These are phyloP conservation scores for Ceratoteleas bidentatus DNA, from an alignment of 1,140 invertebrate species.

Conservation along the genomic window DNA sequence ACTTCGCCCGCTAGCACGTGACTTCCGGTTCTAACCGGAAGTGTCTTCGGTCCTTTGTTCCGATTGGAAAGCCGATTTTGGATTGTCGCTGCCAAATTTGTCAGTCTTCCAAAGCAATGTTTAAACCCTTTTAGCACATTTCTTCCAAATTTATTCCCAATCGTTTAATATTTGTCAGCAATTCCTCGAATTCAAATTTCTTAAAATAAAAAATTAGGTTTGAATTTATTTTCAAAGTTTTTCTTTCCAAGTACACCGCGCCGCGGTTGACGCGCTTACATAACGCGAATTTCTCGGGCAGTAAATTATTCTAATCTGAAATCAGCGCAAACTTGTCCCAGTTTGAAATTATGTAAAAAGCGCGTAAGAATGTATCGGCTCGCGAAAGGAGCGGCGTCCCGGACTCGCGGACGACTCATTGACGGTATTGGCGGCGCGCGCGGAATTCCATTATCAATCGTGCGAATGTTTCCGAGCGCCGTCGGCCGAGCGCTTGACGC, in stretches of 20 bases:
- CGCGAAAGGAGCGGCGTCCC: slow-evolving; percentile 8
- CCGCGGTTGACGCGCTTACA: slow-evolving; percentile 10
- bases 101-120: too few species aligned
- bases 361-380: slow-evolving; percentile 38
- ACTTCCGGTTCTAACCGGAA: slow-evolving; percentile 46
- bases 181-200: too few species aligned
- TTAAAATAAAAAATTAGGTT: too few species aligned
- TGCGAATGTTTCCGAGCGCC: slow-evolving; percentile 46
- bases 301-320: slow-evolving; percentile 58
- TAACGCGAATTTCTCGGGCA: slow-evolving; percentile 20
- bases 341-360: slow-evolving; percentile 23
- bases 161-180: too few species aligned
- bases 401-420: slow-evolving; percentile 30
- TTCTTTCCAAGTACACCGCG: too few species aligned
- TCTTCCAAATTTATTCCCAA: too few species aligned
- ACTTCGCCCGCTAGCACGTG: slow-evolving; percentile 19
- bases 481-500: slow-evolving; percentile 30
- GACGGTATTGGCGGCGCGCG: slow-evolving; percentile 20
- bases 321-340: slow-evolving; percentile 57
- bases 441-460: slow-evolving; percentile 34
- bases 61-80: too few species aligned
- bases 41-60: background rate
- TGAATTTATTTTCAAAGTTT: too few species aligned
- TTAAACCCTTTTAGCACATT: too few species aligned
- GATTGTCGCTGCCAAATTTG: too few species aligned